Conservation (phyloP, 2,113 vertebrate genomes). For the Malaclemys terrapin region DNA sequence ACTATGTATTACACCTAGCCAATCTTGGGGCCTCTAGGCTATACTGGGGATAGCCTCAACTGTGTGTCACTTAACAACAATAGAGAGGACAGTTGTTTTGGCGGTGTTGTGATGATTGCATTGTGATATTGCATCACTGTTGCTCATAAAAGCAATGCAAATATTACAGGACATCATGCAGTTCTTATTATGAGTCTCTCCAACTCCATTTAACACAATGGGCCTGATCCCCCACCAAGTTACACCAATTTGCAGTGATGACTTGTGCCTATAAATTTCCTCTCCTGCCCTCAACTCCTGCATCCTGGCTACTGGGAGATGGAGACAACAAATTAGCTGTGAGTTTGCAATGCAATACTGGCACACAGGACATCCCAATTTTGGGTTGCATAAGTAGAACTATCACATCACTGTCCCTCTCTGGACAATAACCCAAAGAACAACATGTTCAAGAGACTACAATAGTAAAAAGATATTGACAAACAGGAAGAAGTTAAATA, state of each 20-base stretch:
- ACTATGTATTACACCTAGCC: neutral
- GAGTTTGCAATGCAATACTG: neutral
- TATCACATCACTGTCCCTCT: rapidly evolving
- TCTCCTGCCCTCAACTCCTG: neutral
- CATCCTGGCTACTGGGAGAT: rapidly evolving
- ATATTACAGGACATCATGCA: rapidly evolving
- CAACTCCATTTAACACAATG: neutral
- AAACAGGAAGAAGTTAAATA: too few species aligned
- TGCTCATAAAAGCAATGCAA: neutral
- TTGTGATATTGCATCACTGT: neutral
- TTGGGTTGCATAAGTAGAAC: neutral
- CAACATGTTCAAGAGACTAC: too few species aligned
- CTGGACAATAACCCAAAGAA: too few species aligned
- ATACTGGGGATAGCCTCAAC: neutral
- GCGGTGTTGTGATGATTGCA: neutral
- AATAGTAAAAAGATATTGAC: too few species aligned
- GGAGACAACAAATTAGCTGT: neutral
- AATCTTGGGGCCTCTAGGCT: neutral
- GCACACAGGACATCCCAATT: too few species aligned
- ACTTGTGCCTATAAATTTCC: rapidly evolving
- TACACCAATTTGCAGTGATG: neutral
- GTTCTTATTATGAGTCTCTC: rapidly evolving
- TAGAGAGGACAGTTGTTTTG: neutral
- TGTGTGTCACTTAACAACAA: neutral
- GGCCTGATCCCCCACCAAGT: neutral